Evolutionary conservation across 64 coral and sea anemone genomes (phyloP).

Genomic region (Montipora cactus): DNA sequence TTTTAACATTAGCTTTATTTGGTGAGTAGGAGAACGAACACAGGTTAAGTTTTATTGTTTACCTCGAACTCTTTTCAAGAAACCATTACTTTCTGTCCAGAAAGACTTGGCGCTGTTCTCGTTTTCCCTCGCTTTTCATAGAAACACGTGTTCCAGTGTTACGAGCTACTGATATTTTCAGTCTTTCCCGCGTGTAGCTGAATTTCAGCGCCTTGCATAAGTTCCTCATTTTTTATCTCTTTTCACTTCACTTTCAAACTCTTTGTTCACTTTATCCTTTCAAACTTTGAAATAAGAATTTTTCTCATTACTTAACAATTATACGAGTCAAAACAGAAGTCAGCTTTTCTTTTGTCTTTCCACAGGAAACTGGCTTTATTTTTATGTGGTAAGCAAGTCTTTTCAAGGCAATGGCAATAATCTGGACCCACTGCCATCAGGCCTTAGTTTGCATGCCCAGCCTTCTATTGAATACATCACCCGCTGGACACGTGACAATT

Average conservation of each 20-base stretch:
- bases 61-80: too few relatives aligned
- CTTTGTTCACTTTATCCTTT: too few relatives aligned
- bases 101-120: not conserved
- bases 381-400: constrained; percentile 30
- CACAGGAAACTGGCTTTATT: constrained; percentile 61
- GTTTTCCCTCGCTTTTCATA: not conserved
- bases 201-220: not conserved
- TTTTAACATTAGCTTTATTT: constrained; percentile 63
- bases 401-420: not conserved
- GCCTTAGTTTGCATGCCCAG: not conserved
- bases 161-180: not conserved
- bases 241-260: too few relatives aligned
- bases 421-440: not conserved
- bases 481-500: not conserved
- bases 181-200: not conserved
- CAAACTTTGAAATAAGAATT: not conserved
- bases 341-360: not conserved
- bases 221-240: too few relatives aligned
- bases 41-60: not conserved
- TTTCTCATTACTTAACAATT: not conserved
- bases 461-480: not conserved
- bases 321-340: too few relatives aligned
- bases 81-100: too few relatives aligned
- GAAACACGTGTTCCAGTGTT: not conserved
- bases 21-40: constrained; percentile 54